These are phyloP conservation scores for Myotis pilosus DNA, from an alignment of 2,797 vertebrate species.

Conservation along the genomic window DNA sequence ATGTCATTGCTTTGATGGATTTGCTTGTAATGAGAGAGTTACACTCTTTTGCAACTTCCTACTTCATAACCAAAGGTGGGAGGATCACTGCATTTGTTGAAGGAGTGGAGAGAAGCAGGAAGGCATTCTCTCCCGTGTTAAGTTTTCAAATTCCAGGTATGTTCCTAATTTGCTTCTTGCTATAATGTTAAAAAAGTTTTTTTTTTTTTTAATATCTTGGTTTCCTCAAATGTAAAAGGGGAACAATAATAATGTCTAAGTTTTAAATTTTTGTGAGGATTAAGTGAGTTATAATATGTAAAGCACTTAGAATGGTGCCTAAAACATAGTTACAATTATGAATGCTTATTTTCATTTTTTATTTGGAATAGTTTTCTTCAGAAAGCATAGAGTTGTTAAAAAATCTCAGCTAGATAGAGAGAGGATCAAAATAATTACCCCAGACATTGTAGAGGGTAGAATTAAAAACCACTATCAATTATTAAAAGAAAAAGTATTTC, in stretches of 20 bases:
- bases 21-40: neutral
- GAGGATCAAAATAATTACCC: slow-evolving; percentile 28
- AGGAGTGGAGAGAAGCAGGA: neutral
- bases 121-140: neutral
- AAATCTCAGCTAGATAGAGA: neutral
- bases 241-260: neutral
- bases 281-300: neutral
- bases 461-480: neutral
- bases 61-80: neutral
- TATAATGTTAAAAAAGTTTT: neutral
- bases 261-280: slow-evolving; percentile 3
- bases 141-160: neutral
- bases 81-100: neutral
- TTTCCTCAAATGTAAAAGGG: neutral
- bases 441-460: neutral
- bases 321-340: neutral
- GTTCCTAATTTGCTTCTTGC: neutral
- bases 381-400: neutral
- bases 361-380: slow-evolving; percentile 33
- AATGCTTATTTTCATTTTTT: neutral
- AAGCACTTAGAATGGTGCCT: neutral
- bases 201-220: neutral
- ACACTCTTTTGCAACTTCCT: neutral
- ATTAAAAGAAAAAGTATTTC: slow-evolving; percentile 50
- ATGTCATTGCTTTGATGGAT: neutral